Evolutionary conservation across 2,113 vertebrate species (phyloP), one percentile per base, ranked within the genome.

Genomic region (Tetrax tetrax): DNA sequence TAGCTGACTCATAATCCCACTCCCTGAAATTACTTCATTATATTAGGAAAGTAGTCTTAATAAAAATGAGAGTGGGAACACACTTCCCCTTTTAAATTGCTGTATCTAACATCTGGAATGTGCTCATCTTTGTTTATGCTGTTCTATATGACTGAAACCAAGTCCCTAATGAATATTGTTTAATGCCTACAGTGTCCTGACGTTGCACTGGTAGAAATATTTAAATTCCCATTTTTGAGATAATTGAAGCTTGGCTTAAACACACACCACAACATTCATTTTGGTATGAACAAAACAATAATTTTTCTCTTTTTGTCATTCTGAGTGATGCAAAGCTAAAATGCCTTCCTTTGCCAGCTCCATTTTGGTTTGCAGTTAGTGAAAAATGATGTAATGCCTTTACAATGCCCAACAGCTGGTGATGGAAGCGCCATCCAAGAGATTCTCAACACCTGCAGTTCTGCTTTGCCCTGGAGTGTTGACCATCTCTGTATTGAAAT

Each of bases 341-440:
- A 92, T 59, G 81, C 31, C 25, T 93, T 91, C 48, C 74, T 57
- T 45, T 94, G 76, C 75, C 76, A 94, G 61, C 60, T 78, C 84
- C 78, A 69, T 71, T 94, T 92, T 87, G 79, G 17, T 93, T 76
- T 65, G n/a, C 37, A 41, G 23, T 77, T 89, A 59, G 75, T 83
- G 43, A 68, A 91, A 94, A 93, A 96, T 87, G 60, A 97, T 90
- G 75, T 72, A 93, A 87, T 91, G 77, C 61, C 60, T 80, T 87
- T 89, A 87, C 91, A 97, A 94, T 71, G 68, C 50, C 63, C 76
- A 87, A 54, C 81, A 96, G 74, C 86, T 95, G 77, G 48, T 89
- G 66, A 89, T 87, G 37, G 63, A 93, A 88, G 50, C 45, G 21
- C 84, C 43, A 53, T 60, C 35, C n/a, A 75, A 29, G 27, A 94